Percentiles rank a stretch among this genome's conserved stretches.
phyloP scores from a whole-genome alignment of 2,113 vertebrate species.

The Natator depressus region DNA sequence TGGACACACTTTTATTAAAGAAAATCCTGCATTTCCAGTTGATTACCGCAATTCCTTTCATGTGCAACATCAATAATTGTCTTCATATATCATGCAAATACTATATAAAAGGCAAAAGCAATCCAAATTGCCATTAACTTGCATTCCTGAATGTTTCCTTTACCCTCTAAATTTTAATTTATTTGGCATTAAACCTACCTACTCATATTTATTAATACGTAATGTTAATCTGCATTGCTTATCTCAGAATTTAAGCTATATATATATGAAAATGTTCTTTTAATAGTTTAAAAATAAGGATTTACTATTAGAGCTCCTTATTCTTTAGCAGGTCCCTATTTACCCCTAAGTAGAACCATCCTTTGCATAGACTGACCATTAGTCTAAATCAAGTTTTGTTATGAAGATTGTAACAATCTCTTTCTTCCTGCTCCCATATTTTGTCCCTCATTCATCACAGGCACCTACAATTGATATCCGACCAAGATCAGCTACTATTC shows the following conservation, averaged over 20 bases:
- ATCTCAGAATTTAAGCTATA: slow-evolving; percentile 36
- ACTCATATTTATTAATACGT: slow-evolving; percentile 55
- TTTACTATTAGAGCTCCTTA: slow-evolving; percentile 42
- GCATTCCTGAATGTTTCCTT: slow-evolving; percentile 40
- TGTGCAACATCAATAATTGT: slow-evolving; percentile 15
- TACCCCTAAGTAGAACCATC: slow-evolving; percentile 41
- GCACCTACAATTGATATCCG: slow-evolving; percentile 98
- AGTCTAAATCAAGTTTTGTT: neutral
- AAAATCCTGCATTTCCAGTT: slow-evolving; percentile 60
- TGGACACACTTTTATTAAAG: slow-evolving; percentile 44
- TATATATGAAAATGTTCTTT: slow-evolving; percentile 25
- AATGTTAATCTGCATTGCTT: slow-evolving; percentile 68
- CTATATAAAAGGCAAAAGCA: neutral
- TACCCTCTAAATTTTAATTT: slow-evolving; percentile 42
- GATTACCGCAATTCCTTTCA: slow-evolving; percentile 45
- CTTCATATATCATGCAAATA: slow-evolving; percentile 50
- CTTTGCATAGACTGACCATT: slow-evolving; percentile 25
- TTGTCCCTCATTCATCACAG: slow-evolving; percentile 71
- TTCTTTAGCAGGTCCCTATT: slow-evolving; percentile 41
- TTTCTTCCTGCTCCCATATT: neutral
- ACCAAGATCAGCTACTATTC: slow-evolving; percentile 95
- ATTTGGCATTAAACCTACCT: slow-evolving; percentile 54
- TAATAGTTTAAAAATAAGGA: slow-evolving; percentile 22
- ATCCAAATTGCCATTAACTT: slow-evolving; percentile 34
- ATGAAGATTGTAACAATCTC: neutral